Conservation (phyloP, 2,888 invertebrate genomes). For the Rugalucina vietnamica region DNA sequence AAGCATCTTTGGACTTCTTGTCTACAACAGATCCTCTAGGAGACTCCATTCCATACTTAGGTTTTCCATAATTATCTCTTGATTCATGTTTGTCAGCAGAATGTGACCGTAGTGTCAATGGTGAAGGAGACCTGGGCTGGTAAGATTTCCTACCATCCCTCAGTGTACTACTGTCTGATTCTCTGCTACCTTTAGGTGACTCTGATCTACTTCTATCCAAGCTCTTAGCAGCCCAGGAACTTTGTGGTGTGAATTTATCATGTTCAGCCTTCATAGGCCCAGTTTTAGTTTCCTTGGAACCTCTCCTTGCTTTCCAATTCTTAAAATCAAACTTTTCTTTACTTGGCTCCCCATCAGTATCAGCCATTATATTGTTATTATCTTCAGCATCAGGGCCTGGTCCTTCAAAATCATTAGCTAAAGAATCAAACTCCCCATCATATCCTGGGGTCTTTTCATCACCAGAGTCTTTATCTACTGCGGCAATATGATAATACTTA, state of each 20-base stretch:
- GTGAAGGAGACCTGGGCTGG: constrained; percentile 51
- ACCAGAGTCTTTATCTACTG: not conserved
- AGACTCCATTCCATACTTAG: not conserved
- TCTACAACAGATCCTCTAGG: not conserved
- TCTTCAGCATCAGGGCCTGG: not conserved
- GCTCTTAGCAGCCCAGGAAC: not conserved
- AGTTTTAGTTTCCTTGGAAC: not conserved
- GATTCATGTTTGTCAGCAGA: not conserved
- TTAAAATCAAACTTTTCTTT: not conserved
- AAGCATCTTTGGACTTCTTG: not conserved
- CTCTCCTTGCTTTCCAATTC: not conserved
- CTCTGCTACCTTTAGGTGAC: not conserved
- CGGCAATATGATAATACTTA: constrained; percentile 48
- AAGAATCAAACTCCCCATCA: constrained; percentile 9
- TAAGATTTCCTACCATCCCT: constrained; percentile 33
- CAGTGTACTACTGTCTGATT: not conserved
- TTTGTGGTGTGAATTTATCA: not conserved
- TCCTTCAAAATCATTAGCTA: constrained; percentile 39
- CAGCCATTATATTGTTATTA: not conserved
- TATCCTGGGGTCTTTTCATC: constrained; percentile 4
- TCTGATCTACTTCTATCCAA: constrained; percentile 6
- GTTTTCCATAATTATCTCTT: not conserved
- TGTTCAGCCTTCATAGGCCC: constrained; percentile 57
- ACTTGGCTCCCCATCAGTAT: not conserved
- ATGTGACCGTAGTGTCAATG: constrained; percentile 31